Evolutionary conservation across 2,113 vertebrate species (phyloP).

Genomic region (Boleophthalmus pectinirostris): DNA sequence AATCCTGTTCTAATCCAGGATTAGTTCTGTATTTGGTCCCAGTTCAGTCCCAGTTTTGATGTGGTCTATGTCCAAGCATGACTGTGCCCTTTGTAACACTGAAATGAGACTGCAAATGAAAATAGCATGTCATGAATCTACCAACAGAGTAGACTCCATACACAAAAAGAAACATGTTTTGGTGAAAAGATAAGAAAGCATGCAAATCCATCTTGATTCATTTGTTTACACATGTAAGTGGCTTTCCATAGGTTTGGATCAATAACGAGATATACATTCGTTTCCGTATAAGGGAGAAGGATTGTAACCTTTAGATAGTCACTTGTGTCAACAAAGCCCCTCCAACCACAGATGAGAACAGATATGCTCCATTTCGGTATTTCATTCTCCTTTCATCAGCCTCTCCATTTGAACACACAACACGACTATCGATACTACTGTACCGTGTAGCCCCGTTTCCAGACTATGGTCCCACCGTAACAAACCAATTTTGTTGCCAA

Average conservation of each 20-base stretch:
- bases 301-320: slow-evolving; percentile 3
- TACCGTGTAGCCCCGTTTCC: neutral
- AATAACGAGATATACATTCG: neutral
- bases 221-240: neutral
- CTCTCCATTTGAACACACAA: slow-evolving; percentile 3
- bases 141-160: neutral
- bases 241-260: slow-evolving; percentile 2
- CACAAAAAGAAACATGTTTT: neutral
- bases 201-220: neutral
- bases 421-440: neutral
- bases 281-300: neutral
- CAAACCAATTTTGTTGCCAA: slow-evolving; percentile 5
- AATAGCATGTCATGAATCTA: too few species aligned
- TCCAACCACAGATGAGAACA: neutral
- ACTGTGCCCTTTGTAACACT: too few species aligned
- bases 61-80: too few species aligned
- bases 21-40: too few species aligned
- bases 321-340: neutral
- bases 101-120: too few species aligned
- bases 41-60: too few species aligned
- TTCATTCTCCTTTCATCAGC: slow-evolving; percentile 1
- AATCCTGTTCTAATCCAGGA: too few species aligned
- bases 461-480: neutral
- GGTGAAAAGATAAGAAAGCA: neutral
- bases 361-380: neutral